Conservation (phyloP, 2,888 invertebrate genomes). For the Mellilla xanthometata region DNA sequence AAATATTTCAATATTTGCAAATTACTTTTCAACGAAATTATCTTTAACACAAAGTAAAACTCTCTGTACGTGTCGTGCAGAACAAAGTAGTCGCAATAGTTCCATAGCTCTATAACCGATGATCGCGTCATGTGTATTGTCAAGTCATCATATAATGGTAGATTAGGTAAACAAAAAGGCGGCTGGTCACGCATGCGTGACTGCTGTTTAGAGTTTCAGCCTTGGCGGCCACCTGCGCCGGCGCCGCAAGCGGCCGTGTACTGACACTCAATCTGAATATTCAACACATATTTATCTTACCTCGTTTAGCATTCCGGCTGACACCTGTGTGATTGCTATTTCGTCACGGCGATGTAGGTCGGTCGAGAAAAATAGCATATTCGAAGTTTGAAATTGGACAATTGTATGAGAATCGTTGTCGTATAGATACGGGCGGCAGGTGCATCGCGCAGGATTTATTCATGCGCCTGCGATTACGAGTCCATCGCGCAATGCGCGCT, state of each 20-base stretch:
- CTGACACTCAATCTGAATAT: slow-evolving; percentile 80
- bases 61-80: too few species aligned
- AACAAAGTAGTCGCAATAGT: too few species aligned
- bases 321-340: slow-evolving; percentile 72
- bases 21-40: too few species aligned
- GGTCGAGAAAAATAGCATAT: slow-evolving; percentile 17
- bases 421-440: slow-evolving; percentile 54
- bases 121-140: neutral
- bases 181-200: slow-evolving; percentile 77
- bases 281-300: slow-evolving; percentile 75
- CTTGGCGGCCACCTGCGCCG: slow-evolving; percentile 85
- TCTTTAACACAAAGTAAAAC: too few species aligned
- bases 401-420: slow-evolving; percentile 31
- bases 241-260: slow-evolving; percentile 83
- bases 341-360: slow-evolving; percentile 39
- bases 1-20: too few species aligned
- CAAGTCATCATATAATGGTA: slow-evolving; percentile 12
- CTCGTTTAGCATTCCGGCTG: slow-evolving; percentile 72
- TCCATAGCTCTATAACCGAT: neutral
- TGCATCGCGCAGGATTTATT: slow-evolving; percentile 79
- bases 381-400: slow-evolving; percentile 13
- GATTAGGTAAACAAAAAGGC: slow-evolving; percentile 39
- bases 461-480: slow-evolving; percentile 63
- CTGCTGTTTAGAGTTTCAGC: slow-evolving; percentile 82
- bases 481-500: slow-evolving; percentile 68